Evolutionary conservation across 2,888 invertebrate species (phyloP).

Genomic region (Drosophila suboccidentalis): DNA sequence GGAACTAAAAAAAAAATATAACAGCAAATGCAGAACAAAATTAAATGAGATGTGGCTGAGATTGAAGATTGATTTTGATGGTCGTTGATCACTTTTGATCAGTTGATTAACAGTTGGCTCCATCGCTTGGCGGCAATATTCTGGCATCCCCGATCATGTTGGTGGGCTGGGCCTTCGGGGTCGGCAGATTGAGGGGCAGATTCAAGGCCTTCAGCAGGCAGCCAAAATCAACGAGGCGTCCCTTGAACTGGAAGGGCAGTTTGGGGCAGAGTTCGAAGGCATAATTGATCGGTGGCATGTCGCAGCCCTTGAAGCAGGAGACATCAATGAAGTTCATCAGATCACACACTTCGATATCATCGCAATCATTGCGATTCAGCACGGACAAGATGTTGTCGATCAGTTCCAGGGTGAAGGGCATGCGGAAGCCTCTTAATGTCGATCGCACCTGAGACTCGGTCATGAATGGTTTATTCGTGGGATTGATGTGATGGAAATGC

Average conservation of each 20-base stretch:
- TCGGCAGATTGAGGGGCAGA: slow-evolving; percentile 61
- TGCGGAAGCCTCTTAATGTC: slow-evolving; percentile 89
- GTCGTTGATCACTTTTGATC: not conserved
- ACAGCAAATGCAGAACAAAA: slow-evolving; percentile 18
- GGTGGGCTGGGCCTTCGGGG: slow-evolving; percentile 9
- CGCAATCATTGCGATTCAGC: slow-evolving; percentile 88
- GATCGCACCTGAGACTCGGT: slow-evolving; percentile 88
- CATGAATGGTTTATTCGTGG: slow-evolving; percentile 87
- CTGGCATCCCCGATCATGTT: slow-evolving; percentile 37
- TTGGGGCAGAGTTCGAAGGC: slow-evolving; percentile 85
- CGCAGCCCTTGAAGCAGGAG: slow-evolving; percentile 85
- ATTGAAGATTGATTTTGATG: not conserved
- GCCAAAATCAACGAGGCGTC: slow-evolving; percentile 82
- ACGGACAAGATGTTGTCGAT: slow-evolving; percentile 89
- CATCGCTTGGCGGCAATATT: slow-evolving; percentile 39
- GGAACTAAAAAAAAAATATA: slow-evolving; percentile 3
- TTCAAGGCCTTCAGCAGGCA: slow-evolving; percentile 81
- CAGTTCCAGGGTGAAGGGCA: slow-evolving; percentile 90
- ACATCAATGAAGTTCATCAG: slow-evolving; percentile 91
- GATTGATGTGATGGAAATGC: slow-evolving; percentile 88
- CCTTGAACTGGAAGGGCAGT: slow-evolving; percentile 81
- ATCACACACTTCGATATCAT: slow-evolving; percentile 89
- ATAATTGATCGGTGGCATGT: slow-evolving; percentile 82
- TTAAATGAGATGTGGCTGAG: not conserved
- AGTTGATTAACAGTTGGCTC: slow-evolving; percentile 19